Evolutionary conservation across 2,888 invertebrate species (phyloP).

Genomic region (Brenthis ino): DNA sequence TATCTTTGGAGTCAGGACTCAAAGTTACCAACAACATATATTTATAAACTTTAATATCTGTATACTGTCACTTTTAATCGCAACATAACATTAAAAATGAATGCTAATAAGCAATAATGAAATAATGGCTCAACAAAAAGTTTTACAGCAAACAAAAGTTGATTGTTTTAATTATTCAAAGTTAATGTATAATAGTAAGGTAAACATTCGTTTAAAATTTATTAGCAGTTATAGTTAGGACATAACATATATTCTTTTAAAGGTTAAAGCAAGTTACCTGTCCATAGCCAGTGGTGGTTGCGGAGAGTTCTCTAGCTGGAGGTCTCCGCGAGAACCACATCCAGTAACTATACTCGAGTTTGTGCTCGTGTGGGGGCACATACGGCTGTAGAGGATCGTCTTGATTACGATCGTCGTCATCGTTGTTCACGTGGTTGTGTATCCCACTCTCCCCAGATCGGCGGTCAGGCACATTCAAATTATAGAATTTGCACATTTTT

Average conservation of each 20-base stretch:
- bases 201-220: too few species aligned
- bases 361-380: conserved; percentile 93
- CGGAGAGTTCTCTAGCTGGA: conserved; percentile 69
- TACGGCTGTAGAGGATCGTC: conserved; percentile 66
- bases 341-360: conserved; percentile 95
- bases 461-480: conserved; percentile 80
- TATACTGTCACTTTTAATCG: too few species aligned
- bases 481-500: conserved; percentile 82
- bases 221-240: neutral
- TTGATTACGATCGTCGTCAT: conserved; percentile 67
- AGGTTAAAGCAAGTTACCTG: conserved; percentile 57
- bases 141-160: too few species aligned
- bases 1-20: too few species aligned
- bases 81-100: too few species aligned
- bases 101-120: too few species aligned
- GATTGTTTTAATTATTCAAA: too few species aligned
- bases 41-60: too few species aligned
- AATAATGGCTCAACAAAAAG: too few species aligned
- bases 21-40: too few species aligned
- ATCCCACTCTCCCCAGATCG: conserved; percentile 66
- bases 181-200: too few species aligned
- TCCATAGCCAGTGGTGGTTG: conserved; percentile 75
- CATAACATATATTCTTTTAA: neutral
- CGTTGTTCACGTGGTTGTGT: conserved; percentile 60
- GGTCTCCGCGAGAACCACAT: conserved; percentile 91